phyloP scores from a whole-genome alignment of 2,888 invertebrate genomes.

The Nomada ferruginata region DNA sequence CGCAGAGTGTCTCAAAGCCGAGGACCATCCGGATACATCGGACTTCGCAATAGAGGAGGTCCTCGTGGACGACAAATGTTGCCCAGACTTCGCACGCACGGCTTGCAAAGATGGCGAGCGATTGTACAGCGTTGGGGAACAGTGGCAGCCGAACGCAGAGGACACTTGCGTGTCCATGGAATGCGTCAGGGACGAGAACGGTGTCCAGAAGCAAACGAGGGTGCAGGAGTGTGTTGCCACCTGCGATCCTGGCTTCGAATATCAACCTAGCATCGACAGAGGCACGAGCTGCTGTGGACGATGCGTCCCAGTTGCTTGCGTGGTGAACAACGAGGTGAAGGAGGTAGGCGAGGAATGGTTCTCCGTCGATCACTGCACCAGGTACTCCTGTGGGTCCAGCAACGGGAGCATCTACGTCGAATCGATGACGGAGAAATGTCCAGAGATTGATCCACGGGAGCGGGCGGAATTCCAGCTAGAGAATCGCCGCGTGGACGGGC shows the following conservation, averaged over 20 bases:
- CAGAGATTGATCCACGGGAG: conserved; percentile 82
- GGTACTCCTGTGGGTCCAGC: conserved; percentile 86
- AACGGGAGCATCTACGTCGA: conserved; percentile 87
- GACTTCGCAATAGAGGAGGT: conserved; percentile 87
- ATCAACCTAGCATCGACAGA: conserved; percentile 82
- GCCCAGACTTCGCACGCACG: conserved; percentile 86
- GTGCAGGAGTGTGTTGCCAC: conserved; percentile 74
- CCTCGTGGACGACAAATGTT: conserved; percentile 87
- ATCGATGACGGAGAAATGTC: conserved; percentile 85
- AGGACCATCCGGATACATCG: conserved; percentile 83
- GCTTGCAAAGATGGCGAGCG: conserved; percentile 86
- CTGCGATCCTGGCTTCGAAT: conserved; percentile 87
- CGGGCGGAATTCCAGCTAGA: conserved; percentile 85
- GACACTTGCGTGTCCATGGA: conserved; percentile 74
- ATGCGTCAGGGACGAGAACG: conserved; percentile 71
- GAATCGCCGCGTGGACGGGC: conserved; percentile 83
- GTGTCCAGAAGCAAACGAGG: conserved; percentile 65
- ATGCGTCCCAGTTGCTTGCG: conserved; percentile 87
- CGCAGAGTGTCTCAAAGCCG: conserved; percentile 85
- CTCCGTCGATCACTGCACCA: conserved; percentile 87
- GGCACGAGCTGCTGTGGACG: conserved; percentile 88
- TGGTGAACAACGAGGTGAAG: conserved; percentile 85
- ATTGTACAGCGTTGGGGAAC: conserved; percentile 75
- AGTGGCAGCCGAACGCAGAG: conserved; percentile 74
- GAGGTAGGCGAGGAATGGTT: conserved; percentile 86